Evolutionary conservation across 1,140 invertebrate genomes (phyloP).

Genomic region (Contarinia nasturtii): DNA sequence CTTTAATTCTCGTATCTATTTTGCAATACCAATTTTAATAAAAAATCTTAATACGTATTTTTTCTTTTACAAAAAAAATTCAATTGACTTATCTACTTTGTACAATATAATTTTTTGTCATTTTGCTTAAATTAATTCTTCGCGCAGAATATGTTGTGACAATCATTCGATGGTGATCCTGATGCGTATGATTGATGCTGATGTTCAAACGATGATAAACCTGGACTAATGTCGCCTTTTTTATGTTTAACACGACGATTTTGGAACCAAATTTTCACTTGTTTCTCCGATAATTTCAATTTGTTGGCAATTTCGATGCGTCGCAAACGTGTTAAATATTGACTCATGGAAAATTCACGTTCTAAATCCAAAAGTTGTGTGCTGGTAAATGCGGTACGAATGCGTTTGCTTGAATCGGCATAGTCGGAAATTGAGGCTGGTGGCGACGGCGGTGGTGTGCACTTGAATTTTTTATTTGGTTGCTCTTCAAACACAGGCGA

Average conservation of each 20-base stretch:
- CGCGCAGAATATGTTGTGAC: no score
- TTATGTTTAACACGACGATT: slow-evolving; percentile 81
- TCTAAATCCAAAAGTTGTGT: slow-evolving; percentile 80
- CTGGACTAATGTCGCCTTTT: slow-evolving; percentile 37
- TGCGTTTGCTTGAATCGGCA: slow-evolving; percentile 47
- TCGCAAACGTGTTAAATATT: slow-evolving; percentile 72
- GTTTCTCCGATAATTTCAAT: slow-evolving; percentile 75
- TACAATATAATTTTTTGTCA: no score
- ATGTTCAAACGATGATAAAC: no score
- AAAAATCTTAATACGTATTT: no score
- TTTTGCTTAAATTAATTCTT: no score
- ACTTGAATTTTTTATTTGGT: slow-evolving; percentile 14
- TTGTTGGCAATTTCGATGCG: slow-evolving; percentile 84
- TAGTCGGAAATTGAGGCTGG: slow-evolving; percentile 27
- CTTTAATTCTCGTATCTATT: no score
- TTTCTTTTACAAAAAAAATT: no score
- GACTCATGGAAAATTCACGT: slow-evolving; percentile 76
- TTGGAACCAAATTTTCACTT: slow-evolving; percentile 90
- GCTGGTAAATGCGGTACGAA: slow-evolving; percentile 83
- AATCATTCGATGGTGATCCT: no score
- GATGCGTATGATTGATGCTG: no score
- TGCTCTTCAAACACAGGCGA: slow-evolving; percentile 17
- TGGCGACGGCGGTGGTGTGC: slow-evolving; percentile 32
- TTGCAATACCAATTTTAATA: no score
- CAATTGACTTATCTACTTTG: no score